phyloP scores from a whole-genome alignment of 2,888 invertebrate genomes.

The Eristalis arbustorum region DNA sequence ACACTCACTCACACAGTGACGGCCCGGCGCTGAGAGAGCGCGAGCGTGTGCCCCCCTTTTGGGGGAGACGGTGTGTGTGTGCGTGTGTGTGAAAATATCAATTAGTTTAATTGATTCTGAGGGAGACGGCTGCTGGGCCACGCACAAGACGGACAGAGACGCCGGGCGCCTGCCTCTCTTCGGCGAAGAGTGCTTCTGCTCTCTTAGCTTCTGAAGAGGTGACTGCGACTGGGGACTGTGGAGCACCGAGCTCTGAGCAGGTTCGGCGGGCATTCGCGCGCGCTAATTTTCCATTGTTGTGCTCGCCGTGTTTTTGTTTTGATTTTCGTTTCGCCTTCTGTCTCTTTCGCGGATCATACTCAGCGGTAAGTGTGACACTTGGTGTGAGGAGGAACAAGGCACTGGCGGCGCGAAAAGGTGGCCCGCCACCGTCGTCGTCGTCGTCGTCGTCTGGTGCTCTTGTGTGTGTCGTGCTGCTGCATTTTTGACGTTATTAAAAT shows the following conservation, averaged over 20 bases:
- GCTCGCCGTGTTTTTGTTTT: conserved; percentile 67
- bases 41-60: background rate
- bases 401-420: conserved; percentile 41
- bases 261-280: conserved; percentile 64
- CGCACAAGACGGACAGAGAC: background rate
- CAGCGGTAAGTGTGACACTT: conserved; percentile 50
- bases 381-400: conserved; percentile 34
- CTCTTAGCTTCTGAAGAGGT: background rate
- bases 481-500: conserved; percentile 70
- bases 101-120: conserved; percentile 70
- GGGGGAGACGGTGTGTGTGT: background rate
- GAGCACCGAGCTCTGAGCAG: conserved; percentile 14
- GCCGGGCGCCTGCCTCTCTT: background rate
- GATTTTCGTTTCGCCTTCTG: conserved; percentile 48
- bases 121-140: conserved; percentile 26
- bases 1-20: conserved; percentile 52
- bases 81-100: conserved; percentile 66
- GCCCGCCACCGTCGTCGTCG: background rate
- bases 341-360: conserved; percentile 50
- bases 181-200: background rate
- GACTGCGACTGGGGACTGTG: no score
- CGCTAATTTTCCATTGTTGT: conserved; percentile 70
- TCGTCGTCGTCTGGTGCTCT: background rate
- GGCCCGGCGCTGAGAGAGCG: background rate
- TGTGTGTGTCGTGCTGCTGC: conserved; percentile 30